phyloP scores from a whole-genome alignment of 2,888 invertebrate genomes.

The Eledona agricola region DNA sequence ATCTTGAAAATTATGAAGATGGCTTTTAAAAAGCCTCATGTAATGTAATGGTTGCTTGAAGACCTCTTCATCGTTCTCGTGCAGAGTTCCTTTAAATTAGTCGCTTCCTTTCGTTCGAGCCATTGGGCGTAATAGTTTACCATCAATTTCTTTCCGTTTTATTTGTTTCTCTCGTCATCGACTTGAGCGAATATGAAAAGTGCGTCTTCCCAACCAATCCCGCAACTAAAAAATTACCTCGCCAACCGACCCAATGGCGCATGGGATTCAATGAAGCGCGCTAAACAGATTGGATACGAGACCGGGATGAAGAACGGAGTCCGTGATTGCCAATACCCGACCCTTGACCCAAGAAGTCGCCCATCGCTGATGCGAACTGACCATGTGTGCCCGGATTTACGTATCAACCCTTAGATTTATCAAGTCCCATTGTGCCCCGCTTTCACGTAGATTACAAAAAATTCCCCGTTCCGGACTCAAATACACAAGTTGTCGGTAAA shows the following conservation, averaged over 20 bases:
- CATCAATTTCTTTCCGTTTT: no score
- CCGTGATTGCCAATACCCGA: slow-evolving; percentile 59
- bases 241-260: slow-evolving; percentile 59
- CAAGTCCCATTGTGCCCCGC: slow-evolving; percentile 5
- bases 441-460: slow-evolving; percentile 31
- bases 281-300: slow-evolving; percentile 62
- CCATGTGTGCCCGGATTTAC: slow-evolving; percentile 54
- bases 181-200: no score
- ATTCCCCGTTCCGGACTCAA: slow-evolving; percentile 34
- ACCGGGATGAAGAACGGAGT: slow-evolving; percentile 55
- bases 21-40: no score
- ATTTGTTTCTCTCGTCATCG: no score
- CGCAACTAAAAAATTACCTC: slow-evolving; percentile 58
- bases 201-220: no score
- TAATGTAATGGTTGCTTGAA: no score
- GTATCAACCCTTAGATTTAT: neutral
- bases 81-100: no score
- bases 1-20: no score
- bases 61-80: no score
- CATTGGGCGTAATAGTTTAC: no score
- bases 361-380: slow-evolving; percentile 58
- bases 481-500: slow-evolving; percentile 46
- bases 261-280: slow-evolving; percentile 61
- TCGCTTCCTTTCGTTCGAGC: no score
- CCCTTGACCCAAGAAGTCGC: slow-evolving; percentile 44